Percentiles rank a stretch among this genome's conserved stretches.
These are phyloP conservation scores for Chaetodon trifascialis DNA, from an alignment of 2,113 vertebrate species.

Conservation along the genomic window DNA sequence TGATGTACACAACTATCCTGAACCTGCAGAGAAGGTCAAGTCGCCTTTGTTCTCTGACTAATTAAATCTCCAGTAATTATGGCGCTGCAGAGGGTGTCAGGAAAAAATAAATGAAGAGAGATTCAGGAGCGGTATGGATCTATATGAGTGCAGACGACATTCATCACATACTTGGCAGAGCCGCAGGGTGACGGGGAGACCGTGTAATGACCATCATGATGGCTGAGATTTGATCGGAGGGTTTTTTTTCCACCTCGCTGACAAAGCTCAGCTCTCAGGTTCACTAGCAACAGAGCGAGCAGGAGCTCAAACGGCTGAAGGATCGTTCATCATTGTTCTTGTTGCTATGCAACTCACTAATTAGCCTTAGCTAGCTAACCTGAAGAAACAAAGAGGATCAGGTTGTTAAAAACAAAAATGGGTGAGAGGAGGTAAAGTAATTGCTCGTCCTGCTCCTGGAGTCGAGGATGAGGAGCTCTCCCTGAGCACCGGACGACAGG, in stretches of 20 bases:
- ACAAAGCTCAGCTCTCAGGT: constrained; percentile 29
- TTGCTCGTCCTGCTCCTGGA: constrained; percentile 39
- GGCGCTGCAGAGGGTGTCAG: constrained; percentile 52
- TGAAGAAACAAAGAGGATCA: constrained; percentile 57
- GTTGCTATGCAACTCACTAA: constrained; percentile 76
- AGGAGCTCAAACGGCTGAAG: constrained; percentile 48
- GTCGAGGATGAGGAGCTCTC: constrained; percentile 21
- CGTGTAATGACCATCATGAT: constrained; percentile 24
- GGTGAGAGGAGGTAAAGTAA: constrained; percentile 39
- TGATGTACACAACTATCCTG: constrained; percentile 27
- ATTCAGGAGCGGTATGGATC: constrained; percentile 39
- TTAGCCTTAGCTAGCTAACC: constrained; percentile 62
- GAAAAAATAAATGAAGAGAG: constrained; percentile 46
- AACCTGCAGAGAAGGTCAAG: constrained; percentile 60
- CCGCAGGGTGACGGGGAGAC: neutral
- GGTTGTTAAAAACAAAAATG: constrained; percentile 60
- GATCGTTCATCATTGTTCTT: constrained; percentile 59
- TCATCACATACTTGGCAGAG: constrained; percentile 39
- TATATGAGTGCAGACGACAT: constrained; percentile 30
- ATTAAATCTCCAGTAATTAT: constrained; percentile 76
- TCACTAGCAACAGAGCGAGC: constrained; percentile 48
- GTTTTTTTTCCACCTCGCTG: constrained; percentile 20
- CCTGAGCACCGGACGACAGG: neutral
- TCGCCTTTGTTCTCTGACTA: constrained; percentile 74
- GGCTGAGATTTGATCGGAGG: constrained; percentile 37